A percentile compares a stretch with the other conserved stretches of the same genome.
Conservation (phyloP, 2,113 vertebrate species). For the Chamaea fasciata region DNA sequence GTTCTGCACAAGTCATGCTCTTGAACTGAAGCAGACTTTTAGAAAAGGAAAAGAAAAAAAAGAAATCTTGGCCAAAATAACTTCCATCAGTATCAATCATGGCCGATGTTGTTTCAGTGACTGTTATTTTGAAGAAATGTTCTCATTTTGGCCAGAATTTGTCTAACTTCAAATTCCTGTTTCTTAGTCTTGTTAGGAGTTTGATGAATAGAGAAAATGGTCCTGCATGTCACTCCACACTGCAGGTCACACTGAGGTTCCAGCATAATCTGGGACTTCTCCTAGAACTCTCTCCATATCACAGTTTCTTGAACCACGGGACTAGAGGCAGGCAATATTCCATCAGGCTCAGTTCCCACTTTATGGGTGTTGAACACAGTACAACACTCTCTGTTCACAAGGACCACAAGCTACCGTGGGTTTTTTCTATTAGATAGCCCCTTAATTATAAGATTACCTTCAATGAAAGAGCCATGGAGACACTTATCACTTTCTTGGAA, state of each 20-base stretch:
- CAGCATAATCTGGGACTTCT: neutral
- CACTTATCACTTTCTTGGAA: neutral
- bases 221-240: neutral
- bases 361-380: neutral
- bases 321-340: neutral
- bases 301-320: neutral
- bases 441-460: neutral
- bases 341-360: neutral
- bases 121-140: neutral
- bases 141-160: neutral
- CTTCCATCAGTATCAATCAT: neutral
- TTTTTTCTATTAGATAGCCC: neutral
- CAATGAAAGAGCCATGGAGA: neutral
- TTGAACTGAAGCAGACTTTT: neutral
- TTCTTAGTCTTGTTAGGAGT: neutral
- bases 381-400: neutral
- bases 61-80: neutral
- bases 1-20: neutral
- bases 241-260: neutral
- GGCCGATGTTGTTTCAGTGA: neutral
- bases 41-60: neutral
- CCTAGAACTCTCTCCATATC: neutral
- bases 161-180: neutral
- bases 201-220: neutral
- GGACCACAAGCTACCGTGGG: accelerated